These are phyloP conservation scores for Melanargia galathea DNA, from an alignment of 2,888 invertebrate species.

Conservation along the genomic window DNA sequence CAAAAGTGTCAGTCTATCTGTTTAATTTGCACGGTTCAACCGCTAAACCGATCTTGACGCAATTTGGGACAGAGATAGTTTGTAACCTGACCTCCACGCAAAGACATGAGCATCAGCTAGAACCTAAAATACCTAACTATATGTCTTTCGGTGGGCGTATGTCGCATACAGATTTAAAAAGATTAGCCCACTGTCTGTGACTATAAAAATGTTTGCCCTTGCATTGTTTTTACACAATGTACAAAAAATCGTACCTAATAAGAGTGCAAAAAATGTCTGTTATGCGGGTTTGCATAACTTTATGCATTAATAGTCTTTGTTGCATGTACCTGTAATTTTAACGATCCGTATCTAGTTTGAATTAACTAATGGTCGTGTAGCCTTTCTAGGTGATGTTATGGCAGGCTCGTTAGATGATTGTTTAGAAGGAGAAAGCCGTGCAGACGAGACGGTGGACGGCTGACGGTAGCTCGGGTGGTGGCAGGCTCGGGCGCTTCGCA, in stretches of 20 bases:
- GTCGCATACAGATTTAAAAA: constrained; percentile 4
- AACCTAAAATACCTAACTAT: not conserved
- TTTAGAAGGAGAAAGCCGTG: constrained; percentile 73
- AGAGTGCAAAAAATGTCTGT: not conserved
- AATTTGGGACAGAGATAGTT: too few species aligned
- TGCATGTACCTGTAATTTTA: not conserved
- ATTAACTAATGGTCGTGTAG: not conserved
- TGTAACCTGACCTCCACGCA: too few species aligned
- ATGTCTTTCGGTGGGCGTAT: not conserved
- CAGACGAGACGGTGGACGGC: constrained; percentile 61
- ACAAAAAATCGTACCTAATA: constrained; percentile 15
- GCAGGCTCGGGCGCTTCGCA: constrained; percentile 42
- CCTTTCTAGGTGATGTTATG: constrained; percentile 16
- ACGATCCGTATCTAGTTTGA: not conserved
- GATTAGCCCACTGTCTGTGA: constrained; percentile 2
- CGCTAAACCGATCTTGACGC: too few species aligned
- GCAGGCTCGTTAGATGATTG: constrained; percentile 35
- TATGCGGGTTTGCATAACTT: constrained; percentile 8
- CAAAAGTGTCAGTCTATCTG: too few species aligned
- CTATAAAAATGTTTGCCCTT: constrained; percentile 11
- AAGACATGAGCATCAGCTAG: too few species aligned
- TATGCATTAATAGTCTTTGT: not conserved
- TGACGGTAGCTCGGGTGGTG: constrained; percentile 51
- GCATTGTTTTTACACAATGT: constrained; percentile 6
- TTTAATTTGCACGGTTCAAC: too few species aligned